Evolutionary conservation across 2,888 invertebrate genomes (phyloP).

Genomic region (Allacma fusca): DNA sequence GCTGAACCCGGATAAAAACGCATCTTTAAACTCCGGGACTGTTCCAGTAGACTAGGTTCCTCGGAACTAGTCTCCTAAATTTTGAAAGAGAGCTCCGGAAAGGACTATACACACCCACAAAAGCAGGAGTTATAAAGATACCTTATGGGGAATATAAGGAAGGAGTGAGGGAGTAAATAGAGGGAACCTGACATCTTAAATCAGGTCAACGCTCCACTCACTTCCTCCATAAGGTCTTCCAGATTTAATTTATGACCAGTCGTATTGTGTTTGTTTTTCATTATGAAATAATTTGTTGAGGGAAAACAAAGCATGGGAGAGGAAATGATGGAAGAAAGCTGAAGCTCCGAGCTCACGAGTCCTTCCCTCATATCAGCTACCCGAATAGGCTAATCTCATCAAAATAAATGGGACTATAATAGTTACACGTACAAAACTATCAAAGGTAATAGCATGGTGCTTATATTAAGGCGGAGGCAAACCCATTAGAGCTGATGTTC

Average conservation of each 20-base stretch:
- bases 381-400: constrained; percentile 45
- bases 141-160: no score
- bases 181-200: constrained; percentile 6
- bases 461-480: constrained; percentile 15
- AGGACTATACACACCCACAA: no score
- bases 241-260: constrained; percentile 2
- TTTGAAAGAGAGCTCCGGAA: no score
- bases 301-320: not conserved
- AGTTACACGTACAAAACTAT: constrained; percentile 41
- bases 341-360: not conserved
- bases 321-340: not conserved
- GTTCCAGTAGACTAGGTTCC: no score
- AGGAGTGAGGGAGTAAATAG: not conserved
- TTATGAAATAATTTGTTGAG: constrained; percentile 35
- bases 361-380: not conserved
- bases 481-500: constrained; percentile 30
- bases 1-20: no score
- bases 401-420: constrained; percentile 47
- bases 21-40: no score
- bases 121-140: no score
- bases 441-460: constrained; percentile 42
- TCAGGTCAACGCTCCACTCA: constrained; percentile 21
- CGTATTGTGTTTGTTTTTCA: constrained; percentile 19
- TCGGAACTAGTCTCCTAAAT: no score
- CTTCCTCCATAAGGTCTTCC: not conserved